Base-by-base conservation (phyloP, 2,888 invertebrate species). In the Drosophila rellima region DNA sequence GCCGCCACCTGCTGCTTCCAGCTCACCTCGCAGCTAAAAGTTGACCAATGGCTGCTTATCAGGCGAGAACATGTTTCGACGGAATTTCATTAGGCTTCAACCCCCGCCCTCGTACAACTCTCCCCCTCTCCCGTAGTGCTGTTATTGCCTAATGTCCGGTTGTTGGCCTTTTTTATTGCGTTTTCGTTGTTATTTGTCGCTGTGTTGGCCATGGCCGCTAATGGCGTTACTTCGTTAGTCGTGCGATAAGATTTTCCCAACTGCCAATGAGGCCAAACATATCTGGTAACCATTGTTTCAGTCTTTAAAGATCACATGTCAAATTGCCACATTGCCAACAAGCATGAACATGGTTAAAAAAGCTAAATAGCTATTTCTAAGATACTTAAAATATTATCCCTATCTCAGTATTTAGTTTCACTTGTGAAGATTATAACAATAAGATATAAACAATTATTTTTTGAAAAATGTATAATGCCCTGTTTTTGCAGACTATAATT, bases 51-150 rank as follows among this genome's bases (percentile, higher is more conserved):
- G 81, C 55, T 67, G 73, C 89, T 90, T 89, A 89, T 89, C 89
- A 90, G 89, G 90, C 89, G 90, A 89, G 83, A 89, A 89, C 90
- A 89, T 89, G 89, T 82, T 89, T 89, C 84, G 73, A 57, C 74
- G 81, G 85, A 90, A 90, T 89, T 89, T 90, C 74, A 75, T 75
- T 76, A 76, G 63, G 77, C 73, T 67, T 56, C 51, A 62, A 37
- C 72, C 15, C 45, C 40, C 6, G 35, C 31, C n/a, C 50, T 11
- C 13, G 35, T 8, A 48, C 29, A 52, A 57, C 1, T 39, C 60
- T 3, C 20, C 10, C 52, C 23, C 13, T 33, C 50, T 1, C 20
- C 40, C n/a, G 8, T 35, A 17, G 31, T 44, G 11, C 29, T 39
- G 37, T 52, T 77, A 65, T 68, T 48, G 71, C 68, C 63, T 78